Evolutionary conservation across 1,140 invertebrate genomes (phyloP), one percentile per base, ranked within the genome.

Genomic region (Leptonema lineaticorne): DNA sequence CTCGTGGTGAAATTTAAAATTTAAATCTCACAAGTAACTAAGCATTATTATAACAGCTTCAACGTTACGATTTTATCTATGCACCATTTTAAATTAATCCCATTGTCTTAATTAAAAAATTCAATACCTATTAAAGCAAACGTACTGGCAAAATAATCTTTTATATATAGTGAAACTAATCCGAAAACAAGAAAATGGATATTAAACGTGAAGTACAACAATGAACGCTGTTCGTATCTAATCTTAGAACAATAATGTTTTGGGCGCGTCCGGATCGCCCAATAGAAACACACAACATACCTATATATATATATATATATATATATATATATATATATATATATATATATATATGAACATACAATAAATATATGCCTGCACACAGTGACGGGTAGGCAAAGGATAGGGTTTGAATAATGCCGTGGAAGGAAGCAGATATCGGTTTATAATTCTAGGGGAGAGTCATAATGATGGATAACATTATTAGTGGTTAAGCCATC

Each of bases 381-480:
- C 57, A 7, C 2, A 11, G 57, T 18, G 28, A 30, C 33, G 28
- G 57, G 57, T 24, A 4, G 57, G 16, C n/a, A n/a, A n/a, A n/a
- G 27, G 33, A 41, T 16, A 29, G 48, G 56, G 28, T 8, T n/a
- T 53, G 50, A 53, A 53, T 53, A 41, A 37, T 14, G 24, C 14
- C 28, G 18, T 58, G 69, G 63, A 66, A 71, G 60, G 62, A 28
- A 18, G 28, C 27, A 28, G 33, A 50, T n/a, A 41, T 63, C 56
- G 37, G 22, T 65, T 58, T 50, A 71, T 71, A 71, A 71, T 71
- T n/a, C 66, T 50, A 69, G 67, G n/a, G n/a, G n/a, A 66, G 65
- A 74, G 69, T 76, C 74, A 74, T 75, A 75, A 76, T 73, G 73
- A 74, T 67, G 74, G 73, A 69, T 74, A 75, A 75, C 73, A 70